Percentiles rank a stretch among this genome's conserved stretches.
Conservation (phyloP, 2,888 invertebrate species). For the Gortyna flavago region DNA sequence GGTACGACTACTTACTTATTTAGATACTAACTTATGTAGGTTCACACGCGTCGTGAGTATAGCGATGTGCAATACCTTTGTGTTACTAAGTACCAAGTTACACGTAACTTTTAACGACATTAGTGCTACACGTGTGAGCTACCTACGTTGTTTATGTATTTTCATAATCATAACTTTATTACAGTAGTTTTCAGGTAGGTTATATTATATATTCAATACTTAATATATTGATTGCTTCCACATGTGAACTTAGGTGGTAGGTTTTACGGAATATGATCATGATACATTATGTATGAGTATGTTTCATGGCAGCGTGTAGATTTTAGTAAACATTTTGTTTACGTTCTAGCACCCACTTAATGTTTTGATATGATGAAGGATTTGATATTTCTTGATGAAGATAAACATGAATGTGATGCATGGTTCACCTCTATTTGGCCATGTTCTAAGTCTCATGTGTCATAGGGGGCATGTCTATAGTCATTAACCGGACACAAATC, state of each 20-base stretch:
- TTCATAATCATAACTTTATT: background rate
- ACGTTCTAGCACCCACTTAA: background rate
- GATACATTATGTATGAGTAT: too few relatives aligned
- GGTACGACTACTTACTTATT: too few relatives aligned
- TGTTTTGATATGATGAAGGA: too few relatives aligned
- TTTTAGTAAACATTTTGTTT: background rate
- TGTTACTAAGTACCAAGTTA: background rate
- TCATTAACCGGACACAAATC: background rate
- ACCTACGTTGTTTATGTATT: background rate
- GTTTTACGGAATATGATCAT: too few relatives aligned
- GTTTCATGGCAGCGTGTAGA: background rate
- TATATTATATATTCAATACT: too few relatives aligned
- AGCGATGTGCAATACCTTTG: background rate
- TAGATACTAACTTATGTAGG: background rate
- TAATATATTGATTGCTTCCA: too few relatives aligned
- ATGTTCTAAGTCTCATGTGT: background rate
- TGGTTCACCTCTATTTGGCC: background rate
- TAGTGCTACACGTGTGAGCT: conserved; percentile 13
- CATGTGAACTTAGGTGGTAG: too few relatives aligned
- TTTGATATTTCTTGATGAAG: background rate
- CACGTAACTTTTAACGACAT: conserved; percentile 19
- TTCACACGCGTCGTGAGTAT: background rate
- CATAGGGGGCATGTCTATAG: background rate
- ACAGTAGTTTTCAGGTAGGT: background rate
- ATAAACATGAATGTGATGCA: background rate